Percentiles rank a stretch among this genome's conserved stretches.
Conservation (phyloP, 2,113 vertebrate genomes). For the Gila orcuttii region DNA sequence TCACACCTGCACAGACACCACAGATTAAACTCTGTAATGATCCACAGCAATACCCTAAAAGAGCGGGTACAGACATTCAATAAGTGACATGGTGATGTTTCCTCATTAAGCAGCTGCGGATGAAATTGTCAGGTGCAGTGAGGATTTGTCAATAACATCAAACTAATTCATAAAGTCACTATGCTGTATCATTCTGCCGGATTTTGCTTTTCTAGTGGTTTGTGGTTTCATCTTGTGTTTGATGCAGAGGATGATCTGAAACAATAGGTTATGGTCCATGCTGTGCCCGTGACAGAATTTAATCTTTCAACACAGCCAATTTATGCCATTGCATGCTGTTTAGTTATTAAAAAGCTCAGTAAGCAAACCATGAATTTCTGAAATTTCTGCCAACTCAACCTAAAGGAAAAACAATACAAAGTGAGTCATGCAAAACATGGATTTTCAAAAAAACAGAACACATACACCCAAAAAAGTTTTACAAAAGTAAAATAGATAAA, state of each 20-base stretch:
- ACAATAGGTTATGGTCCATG: conserved; percentile 1
- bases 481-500: background rate
- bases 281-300: conserved; percentile 4
- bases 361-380: background rate
- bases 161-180: conserved; percentile 30
- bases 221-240: conserved; percentile 8
- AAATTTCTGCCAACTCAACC: background rate
- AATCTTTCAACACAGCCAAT: conserved; percentile 15
- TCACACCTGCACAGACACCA: conserved; percentile 9
- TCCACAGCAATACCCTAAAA: conserved; percentile 27
- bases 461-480: background rate
- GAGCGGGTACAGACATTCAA: background rate
- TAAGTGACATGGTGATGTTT: background rate
- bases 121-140: background rate
- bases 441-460: background rate
- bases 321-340: conserved; percentile 7
- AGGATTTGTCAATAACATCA: background rate
- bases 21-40: conserved; percentile 34
- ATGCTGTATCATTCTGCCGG: background rate
- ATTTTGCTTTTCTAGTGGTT: background rate
- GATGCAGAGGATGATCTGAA: background rate
- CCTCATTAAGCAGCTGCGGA: conserved; percentile 10
- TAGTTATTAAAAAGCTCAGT: conserved; percentile 8
- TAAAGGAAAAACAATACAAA: background rate
- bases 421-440: background rate